Evolutionary conservation across 2,888 invertebrate genomes (phyloP).

Genomic region (Pristionchus fissidentatus): DNA sequence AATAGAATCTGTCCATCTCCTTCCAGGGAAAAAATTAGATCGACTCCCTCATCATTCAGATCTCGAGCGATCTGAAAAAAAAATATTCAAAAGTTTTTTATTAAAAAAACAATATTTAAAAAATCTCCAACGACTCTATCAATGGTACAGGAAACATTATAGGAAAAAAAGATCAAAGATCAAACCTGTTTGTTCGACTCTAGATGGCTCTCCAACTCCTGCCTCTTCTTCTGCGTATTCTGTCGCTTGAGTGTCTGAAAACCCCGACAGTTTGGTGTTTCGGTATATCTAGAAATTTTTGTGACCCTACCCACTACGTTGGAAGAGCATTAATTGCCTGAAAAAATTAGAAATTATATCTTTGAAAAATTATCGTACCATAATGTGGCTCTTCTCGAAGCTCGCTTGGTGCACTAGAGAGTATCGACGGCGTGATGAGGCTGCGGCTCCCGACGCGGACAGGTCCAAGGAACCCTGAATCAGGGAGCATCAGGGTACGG

Average conservation of each 20-base stretch:
- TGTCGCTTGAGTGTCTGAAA: slow-evolving; percentile 60
- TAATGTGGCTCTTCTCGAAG: slow-evolving; percentile 56
- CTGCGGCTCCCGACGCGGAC: slow-evolving; percentile 7
- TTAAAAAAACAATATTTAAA: background rate
- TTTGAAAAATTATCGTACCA: background rate
- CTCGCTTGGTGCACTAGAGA: slow-evolving; percentile 54
- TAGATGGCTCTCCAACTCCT: slow-evolving; percentile 62
- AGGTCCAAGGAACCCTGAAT: slow-evolving; percentile 38
- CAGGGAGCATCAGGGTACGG: background rate
- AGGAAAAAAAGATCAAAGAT: background rate
- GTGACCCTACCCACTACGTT: background rate
- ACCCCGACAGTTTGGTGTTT: background rate
- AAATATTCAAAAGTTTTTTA: background rate
- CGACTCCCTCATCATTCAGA: slow-evolving; percentile 73
- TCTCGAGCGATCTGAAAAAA: slow-evolving; percentile 65
- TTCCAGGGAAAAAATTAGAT: slow-evolving; percentile 62
- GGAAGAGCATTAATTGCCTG: background rate
- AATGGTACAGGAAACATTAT: too few relatives aligned
- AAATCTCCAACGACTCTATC: too few relatives aligned
- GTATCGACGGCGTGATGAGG: background rate
- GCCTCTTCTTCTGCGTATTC: slow-evolving; percentile 66
- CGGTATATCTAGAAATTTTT: background rate
- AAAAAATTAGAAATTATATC: background rate
- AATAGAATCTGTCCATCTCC: slow-evolving; percentile 58
- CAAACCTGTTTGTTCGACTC: slow-evolving; percentile 60